phyloP scores from a whole-genome alignment of 1,140 invertebrate genomes.

The Colletes gigas region DNA sequence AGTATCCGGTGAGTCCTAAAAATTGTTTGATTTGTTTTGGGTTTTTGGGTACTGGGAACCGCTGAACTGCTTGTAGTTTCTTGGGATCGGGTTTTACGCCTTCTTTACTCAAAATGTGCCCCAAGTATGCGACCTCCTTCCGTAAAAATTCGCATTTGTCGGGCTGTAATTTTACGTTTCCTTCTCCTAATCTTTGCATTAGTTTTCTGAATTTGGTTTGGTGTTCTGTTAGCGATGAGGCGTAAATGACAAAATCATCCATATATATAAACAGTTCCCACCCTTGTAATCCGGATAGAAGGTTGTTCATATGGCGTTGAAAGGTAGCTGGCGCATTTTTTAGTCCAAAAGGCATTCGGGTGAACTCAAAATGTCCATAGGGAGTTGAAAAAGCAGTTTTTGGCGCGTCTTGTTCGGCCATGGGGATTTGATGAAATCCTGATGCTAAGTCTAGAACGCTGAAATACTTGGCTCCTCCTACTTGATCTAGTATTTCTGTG shows the following conservation, averaged over 20 bases:
- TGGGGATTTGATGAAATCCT: not conserved
- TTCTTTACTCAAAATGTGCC: not conserved
- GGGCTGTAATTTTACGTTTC: not conserved
- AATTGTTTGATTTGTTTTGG: not conserved
- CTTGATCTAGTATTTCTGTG: not conserved
- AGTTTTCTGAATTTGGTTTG: not conserved
- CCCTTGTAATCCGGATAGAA: not conserved
- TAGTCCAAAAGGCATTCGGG: not conserved
- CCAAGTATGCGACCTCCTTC: not conserved
- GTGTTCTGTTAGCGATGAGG: not conserved
- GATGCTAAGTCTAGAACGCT: not conserved
- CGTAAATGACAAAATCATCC: conserved; percentile 9
- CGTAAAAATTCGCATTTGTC: not conserved
- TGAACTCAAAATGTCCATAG: conserved; percentile 1
- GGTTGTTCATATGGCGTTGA: not conserved
- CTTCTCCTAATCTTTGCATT: not conserved
- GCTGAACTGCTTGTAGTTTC: not conserved
- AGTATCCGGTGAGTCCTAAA: not conserved
- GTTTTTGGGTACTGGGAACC: not conserved
- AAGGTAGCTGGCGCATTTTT: not conserved
- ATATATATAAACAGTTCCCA: conserved; percentile 1
- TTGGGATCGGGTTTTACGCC: not conserved
- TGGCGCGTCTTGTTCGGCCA: not conserved
- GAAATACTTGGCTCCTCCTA: conserved; percentile 12
- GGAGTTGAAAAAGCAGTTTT: conserved; percentile 10